These are phyloP conservation scores for Spisula subtruncata DNA, from an alignment of 2,888 invertebrate genomes.

Conservation along the genomic window DNA sequence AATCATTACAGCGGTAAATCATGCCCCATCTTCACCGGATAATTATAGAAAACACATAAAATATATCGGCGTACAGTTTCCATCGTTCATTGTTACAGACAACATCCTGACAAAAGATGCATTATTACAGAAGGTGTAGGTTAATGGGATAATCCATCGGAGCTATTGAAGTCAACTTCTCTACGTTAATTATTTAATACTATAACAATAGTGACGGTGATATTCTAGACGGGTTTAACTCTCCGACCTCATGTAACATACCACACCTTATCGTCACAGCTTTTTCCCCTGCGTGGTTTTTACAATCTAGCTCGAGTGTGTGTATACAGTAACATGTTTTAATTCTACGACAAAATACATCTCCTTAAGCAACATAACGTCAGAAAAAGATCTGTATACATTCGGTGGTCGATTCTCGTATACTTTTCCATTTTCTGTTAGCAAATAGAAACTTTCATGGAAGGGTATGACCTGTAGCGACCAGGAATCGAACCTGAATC, in stretches of 20 bases:
- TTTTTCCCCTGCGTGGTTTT: not conserved
- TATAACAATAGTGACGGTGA: not conserved
- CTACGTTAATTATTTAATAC: conserved; percentile 18
- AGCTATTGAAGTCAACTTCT: conserved; percentile 8
- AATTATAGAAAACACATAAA: not conserved
- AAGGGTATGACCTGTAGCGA: too few relatives aligned
- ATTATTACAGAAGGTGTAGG: not conserved
- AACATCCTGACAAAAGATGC: not conserved
- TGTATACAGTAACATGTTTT: conserved; percentile 15
- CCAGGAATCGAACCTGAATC: too few relatives aligned
- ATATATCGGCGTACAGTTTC: not conserved
- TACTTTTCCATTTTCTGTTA: too few relatives aligned
- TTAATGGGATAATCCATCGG: conserved; percentile 4
- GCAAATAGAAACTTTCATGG: too few relatives aligned
- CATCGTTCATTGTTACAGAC: not conserved
- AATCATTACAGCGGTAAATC: too few relatives aligned
- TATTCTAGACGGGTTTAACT: conserved; percentile 6
- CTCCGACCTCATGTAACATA: not conserved
- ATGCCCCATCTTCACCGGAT: too few relatives aligned
- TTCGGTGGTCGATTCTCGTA: too few relatives aligned
- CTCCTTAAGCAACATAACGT: too few relatives aligned
- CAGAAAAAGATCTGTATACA: too few relatives aligned
- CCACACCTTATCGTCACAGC: conserved; percentile 7
- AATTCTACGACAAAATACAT: too few relatives aligned
- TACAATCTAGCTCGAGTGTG: not conserved